A percentile compares a stretch with the other conserved stretches of the same genome.
Evolutionary conservation across 2,113 vertebrate species (phyloP).

Genomic region (Panurus biarmicus): DNA sequence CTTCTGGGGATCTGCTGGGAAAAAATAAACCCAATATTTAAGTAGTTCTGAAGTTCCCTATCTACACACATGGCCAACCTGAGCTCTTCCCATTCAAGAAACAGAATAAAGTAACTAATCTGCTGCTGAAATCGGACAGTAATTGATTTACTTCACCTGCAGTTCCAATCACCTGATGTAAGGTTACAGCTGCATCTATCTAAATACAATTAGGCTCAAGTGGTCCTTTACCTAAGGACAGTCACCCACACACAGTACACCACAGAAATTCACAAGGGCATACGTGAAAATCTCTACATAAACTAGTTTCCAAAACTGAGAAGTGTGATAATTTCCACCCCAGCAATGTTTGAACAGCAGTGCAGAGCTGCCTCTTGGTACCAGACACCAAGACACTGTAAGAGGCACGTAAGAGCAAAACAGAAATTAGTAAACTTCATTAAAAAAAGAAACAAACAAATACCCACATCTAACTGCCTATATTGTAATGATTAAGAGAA

Average conservation of each 20-base stretch:
- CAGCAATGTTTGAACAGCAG: neutral
- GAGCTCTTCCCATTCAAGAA: neutral
- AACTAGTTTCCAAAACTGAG: neutral
- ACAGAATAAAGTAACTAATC: neutral
- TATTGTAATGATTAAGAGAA: neutral
- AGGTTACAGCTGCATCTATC: neutral
- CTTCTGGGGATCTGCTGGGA: slow-evolving; percentile 2
- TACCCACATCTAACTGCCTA: neutral
- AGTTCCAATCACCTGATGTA: neutral
- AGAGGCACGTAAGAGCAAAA: neutral
- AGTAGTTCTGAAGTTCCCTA: neutral
- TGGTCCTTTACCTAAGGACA: neutral
- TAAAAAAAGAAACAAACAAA: neutral
- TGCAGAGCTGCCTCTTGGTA: neutral
- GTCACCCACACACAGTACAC: neutral
- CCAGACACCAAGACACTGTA: accelerated
- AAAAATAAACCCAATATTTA: neutral
- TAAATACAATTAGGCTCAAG: neutral
- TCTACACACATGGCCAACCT: neutral
- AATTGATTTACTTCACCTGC: neutral
- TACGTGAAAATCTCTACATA: neutral
- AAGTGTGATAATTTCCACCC: neutral
- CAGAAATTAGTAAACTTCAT: neutral
- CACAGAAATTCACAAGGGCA: neutral
- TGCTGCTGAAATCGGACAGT: neutral